These are phyloP conservation scores for Parelbella ahira DNA, from an alignment of 2,888 invertebrate genomes.

Conservation along the genomic window DNA sequence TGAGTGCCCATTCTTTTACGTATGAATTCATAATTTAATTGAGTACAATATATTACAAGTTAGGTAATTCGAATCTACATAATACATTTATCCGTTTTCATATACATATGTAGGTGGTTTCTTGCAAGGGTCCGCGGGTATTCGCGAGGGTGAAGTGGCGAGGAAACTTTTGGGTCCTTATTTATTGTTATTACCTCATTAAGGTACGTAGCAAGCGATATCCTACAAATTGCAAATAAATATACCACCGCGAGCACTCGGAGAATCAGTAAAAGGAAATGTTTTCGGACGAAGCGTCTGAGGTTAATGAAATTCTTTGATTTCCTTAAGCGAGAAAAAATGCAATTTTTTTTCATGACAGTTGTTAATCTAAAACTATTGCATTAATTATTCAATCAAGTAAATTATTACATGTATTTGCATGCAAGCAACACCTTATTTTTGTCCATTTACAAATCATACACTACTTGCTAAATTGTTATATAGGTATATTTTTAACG, in stretches of 20 bases:
- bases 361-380: no score
- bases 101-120: slow-evolving; percentile 65
- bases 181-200: slow-evolving; percentile 81
- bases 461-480: no score
- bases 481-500: no score
- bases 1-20: slow-evolving; percentile 22
- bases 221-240: slow-evolving; percentile 79
- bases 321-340: slow-evolving; percentile 1
- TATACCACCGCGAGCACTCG: slow-evolving; percentile 60
- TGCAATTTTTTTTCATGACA: no score
- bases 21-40: slow-evolving; percentile 26
- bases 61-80: slow-evolving; percentile 35
- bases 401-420: no score
- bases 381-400: no score
- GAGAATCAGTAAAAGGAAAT: slow-evolving; percentile 57
- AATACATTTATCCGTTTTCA: slow-evolving; percentile 57
- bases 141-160: slow-evolving; percentile 59
- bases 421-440: no score
- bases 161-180: slow-evolving; percentile 79
- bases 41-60: slow-evolving; percentile 24
- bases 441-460: no score
- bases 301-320: slow-evolving; percentile 15
- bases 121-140: slow-evolving; percentile 62
- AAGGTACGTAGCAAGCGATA: slow-evolving; percentile 76
- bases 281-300: slow-evolving; percentile 33